Evolutionary conservation across 2,113 vertebrate species (phyloP), one percentile per base, ranked within the genome.

Genomic region (Ciconia maguari): DNA sequence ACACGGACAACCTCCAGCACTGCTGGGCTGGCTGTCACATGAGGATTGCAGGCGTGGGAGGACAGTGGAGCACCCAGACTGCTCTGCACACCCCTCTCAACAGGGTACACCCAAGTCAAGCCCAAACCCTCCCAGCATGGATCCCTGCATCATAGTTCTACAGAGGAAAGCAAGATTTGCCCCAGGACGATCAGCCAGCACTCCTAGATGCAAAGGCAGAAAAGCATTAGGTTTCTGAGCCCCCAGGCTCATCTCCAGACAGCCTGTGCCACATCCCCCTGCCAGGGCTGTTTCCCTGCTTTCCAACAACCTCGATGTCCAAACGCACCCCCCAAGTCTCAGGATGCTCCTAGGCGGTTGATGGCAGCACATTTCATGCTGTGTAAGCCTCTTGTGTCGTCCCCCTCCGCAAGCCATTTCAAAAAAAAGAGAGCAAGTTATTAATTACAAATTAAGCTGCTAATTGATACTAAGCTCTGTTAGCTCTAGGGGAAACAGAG

Each of bases 401-500:
- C 12, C 15, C 12, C 41, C 24, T 52, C 71, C 0, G 0, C 49
- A 78, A 92, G 58, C 10, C 58, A 83, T 65, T 86, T 61, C 5
- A 58, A 52, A 64, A 76, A 32, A 83, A 32, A 69, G 17, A 44
- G 4, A 85, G 41, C 29, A 86, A 69, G 46, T 65, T 86, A 88
- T 83, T 90, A 93, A 86, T 89, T 83, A 95, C 71, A 94, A 93
- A 93, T 90, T 89, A 77, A 89, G 71, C 44, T 83, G 30, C 41
- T 88, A 94, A 92, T 77, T 83, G 83, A 74, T 83, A 83, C 25
- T 83, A 83, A 80, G n/a, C 61, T 90, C 38, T 48, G 11, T 34
- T 77, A 80, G 54, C 88, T 92, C 83, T 13, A 77, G 71, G 41
- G 80, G 68, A 74, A 94, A 77, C 18, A 70, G 68, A 79, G 42